Evolutionary conservation across 2,113 vertebrate genomes (phyloP), one percentile per base, ranked within the genome.

Genomic region (Pachycephala philippinensis): DNA sequence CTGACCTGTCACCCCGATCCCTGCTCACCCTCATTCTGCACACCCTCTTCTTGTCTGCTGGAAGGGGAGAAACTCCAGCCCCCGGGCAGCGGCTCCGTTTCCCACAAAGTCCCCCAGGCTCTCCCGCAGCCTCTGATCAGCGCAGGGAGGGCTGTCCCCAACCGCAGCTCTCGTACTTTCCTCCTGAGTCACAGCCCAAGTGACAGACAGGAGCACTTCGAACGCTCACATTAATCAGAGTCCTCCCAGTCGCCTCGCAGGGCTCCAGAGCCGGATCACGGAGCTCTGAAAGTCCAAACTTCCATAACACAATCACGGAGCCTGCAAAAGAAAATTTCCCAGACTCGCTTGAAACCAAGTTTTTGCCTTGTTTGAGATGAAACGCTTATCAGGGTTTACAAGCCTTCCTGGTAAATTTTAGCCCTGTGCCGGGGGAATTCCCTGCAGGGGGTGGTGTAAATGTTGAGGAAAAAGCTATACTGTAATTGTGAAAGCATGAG

Each of bases 401-500:
- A 93, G 65, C 44, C 40, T 81, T 68, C 83, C 69, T 57, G 90
- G 80, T 94, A 54, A 56, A 88, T 74, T 70, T 86, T 92, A 70
- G 64, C 79, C 85, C 7, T 89, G 79, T 77, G 80, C 63, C 3
- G 6, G 95, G 94, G 93, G 90, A 96, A 95, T 93, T 95, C 93
- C 90, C 88, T 96, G 68, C 88, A 56, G 88, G 88, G 50, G 90
- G 65, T 91, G 91, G 87, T 92, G 63, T 84, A 84, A 60, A 82
- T 94, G 81, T 72, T 88, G 95, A 92, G 85, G 90, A 80, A 92
- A 89, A 75, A 87, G 88, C 83, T 84, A 13, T 88, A 84, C 81
- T 94, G 69, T 92, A 37, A 88, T 90, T 94, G 87, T 78, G 96
- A 96, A 95, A 93, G 90, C 93, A 93, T 82, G 92, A 94, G 95